Evolutionary conservation across 2,113 vertebrate genomes (phyloP).

Genomic region (Anseranas semipalmata): DNA sequence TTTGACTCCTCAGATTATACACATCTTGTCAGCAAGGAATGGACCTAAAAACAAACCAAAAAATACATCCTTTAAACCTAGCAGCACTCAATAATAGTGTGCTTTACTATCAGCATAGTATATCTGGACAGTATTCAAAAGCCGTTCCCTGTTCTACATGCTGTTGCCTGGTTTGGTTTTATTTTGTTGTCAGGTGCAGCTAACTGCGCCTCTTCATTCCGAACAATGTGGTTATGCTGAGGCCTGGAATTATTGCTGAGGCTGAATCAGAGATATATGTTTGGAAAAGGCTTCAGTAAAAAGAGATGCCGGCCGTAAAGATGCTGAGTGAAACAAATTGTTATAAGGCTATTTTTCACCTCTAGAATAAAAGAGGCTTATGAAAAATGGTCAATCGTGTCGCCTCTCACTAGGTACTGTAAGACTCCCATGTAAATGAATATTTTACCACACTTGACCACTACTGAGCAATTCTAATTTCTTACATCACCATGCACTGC

Average conservation of each 20-base stretch:
- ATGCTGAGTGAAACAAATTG: neutral
- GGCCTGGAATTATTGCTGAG: neutral
- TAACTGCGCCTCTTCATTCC: neutral
- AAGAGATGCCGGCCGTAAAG: neutral
- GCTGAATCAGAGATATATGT: neutral
- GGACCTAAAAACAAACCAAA: neutral
- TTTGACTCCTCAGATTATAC: neutral
- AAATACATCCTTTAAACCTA: neutral
- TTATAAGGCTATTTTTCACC: neutral
- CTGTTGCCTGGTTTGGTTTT: neutral
- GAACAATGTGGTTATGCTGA: neutral
- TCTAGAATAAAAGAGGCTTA: neutral
- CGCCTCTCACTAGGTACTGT: neutral
- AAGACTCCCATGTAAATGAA: neutral
- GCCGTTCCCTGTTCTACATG: accelerated
- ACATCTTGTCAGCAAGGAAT: neutral
- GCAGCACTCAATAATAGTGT: neutral
- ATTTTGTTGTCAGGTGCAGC: neutral
- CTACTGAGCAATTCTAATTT: neutral
- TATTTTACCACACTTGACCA: neutral
- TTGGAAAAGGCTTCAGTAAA: neutral
- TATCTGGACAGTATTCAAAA: neutral
- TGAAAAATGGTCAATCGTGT: neutral
- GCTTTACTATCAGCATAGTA: neutral
- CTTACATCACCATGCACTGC: neutral